Conservation (phyloP, 2,888 invertebrate species). For the Xylota sylvarum region DNA sequence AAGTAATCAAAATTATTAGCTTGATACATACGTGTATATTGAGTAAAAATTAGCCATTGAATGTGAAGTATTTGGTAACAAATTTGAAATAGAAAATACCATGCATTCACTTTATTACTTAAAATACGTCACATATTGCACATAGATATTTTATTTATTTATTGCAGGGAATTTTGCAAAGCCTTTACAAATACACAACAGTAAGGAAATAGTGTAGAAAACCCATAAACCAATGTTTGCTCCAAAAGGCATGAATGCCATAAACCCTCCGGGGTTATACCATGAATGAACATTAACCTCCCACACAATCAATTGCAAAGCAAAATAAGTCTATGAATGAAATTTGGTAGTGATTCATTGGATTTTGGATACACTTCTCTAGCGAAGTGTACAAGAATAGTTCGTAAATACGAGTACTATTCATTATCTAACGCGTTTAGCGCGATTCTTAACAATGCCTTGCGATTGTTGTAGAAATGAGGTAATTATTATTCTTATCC, state of each 20-base stretch:
- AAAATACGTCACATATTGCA: not conserved
- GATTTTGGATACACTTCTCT: not conserved
- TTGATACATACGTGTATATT: slow-evolving; percentile 1
- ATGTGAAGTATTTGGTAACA: slow-evolving; percentile 12
- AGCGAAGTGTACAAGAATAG: not conserved
- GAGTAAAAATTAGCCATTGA: not conserved
- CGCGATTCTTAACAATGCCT: not conserved
- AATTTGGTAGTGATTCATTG: not conserved
- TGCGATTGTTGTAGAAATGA: not conserved
- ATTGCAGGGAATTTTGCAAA: not conserved
- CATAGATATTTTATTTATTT: not conserved
- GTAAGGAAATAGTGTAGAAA: not conserved
- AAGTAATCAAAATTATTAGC: slow-evolving; percentile 29
- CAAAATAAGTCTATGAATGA: not conserved
- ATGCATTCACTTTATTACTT: not conserved
- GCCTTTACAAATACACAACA: not conserved
- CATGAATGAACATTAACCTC: not conserved
- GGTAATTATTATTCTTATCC: slow-evolving; percentile 20
- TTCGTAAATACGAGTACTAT: too few species aligned
- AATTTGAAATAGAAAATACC: slow-evolving; percentile 14
- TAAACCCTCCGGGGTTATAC: not conserved
- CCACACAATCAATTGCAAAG: not conserved
- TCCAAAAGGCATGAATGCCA: not conserved
- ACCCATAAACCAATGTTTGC: not conserved
- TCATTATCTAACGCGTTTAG: not conserved